Base-by-base conservation (phyloP, 2,888 invertebrate species). In the Lamproptera curius region DNA sequence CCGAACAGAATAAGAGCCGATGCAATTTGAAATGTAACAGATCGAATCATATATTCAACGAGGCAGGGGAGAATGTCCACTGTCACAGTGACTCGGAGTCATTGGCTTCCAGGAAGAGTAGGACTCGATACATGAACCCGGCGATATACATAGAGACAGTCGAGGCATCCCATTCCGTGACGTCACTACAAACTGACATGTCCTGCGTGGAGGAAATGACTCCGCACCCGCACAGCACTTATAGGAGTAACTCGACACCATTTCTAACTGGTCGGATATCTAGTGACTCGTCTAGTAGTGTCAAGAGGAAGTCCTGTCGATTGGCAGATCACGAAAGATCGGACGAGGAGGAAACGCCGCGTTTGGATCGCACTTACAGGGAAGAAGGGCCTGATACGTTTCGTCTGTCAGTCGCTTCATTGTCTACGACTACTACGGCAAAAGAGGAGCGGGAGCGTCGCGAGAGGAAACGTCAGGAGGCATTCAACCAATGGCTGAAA, bases 61-160 rank as follows among this genome's bases (percentile, higher is more conserved):
- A 76, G 1, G 83, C 87, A 9, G 87, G 87, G 14, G 87, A 87
- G 57, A 75, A 86, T 49, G 60, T 82, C 16, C 77, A 80, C 47
- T 83, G 75, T 53, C 71, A 81, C 56, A 85, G 85, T 59, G 87
- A 86, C 56, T 81, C 83, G 0, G 87, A 87, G 53, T 86, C 85
- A 0, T 45, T 69, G 15, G 74, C 62, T 0, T 84, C 85, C 1
- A 67, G 71, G 38, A 78, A 80, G 44, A 83, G 81, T 61, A 85
- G 76, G 60, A 81, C 83, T 2, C 86, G 90, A 50, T 90, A 89
- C 59, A 88, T 91, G 42, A 91, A 91, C 64, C 88, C 91, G 0
- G 91, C 91, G 4, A 91, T 91, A 54, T 91, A 86, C 53, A 83
- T 91, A 1, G 91, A 91, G 63, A 78, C 83, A 0, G 71, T 88